Evolutionary conservation across 2,797 vertebrate genomes (phyloP).

Genomic region (Yasuhikotakia modesta): DNA sequence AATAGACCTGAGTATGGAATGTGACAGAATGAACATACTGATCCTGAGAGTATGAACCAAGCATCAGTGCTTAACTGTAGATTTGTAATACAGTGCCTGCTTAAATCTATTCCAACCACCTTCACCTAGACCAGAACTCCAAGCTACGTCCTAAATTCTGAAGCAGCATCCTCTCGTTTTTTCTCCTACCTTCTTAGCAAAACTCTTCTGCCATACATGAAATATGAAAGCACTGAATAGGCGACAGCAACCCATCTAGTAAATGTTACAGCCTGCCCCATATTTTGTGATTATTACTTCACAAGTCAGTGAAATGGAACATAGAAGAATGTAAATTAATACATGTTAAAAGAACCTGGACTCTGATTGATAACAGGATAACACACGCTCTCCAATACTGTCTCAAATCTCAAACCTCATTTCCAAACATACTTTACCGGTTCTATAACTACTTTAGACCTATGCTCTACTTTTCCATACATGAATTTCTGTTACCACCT

Average conservation of each 20-base stretch:
- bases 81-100: constrained; percentile 47
- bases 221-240: constrained; percentile 33
- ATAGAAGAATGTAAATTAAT: constrained; percentile 42
- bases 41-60: constrained; percentile 63
- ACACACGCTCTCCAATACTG: constrained; percentile 30
- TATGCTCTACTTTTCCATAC: constrained; percentile 27
- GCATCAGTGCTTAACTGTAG: constrained; percentile 59
- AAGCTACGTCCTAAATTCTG: constrained; percentile 24
- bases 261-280: not conserved
- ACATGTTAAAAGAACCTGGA: constrained; percentile 44
- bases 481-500: constrained; percentile 19
- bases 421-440: constrained; percentile 26
- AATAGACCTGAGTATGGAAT: constrained; percentile 62
- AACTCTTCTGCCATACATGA: not conserved
- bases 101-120: constrained; percentile 28
- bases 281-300: constrained; percentile 5
- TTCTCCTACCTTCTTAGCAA: constrained; percentile 14
- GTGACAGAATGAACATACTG: constrained; percentile 50
- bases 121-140: constrained; percentile 27
- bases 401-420: constrained; percentile 41
- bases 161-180: constrained; percentile 50
- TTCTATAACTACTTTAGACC: constrained; percentile 48
- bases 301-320: constrained; percentile 28
- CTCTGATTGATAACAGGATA: constrained; percentile 7
- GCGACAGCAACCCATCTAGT: constrained; percentile 2